phyloP scores from a whole-genome alignment of 2,113 vertebrate species.

The Rostratula benghalensis region DNA sequence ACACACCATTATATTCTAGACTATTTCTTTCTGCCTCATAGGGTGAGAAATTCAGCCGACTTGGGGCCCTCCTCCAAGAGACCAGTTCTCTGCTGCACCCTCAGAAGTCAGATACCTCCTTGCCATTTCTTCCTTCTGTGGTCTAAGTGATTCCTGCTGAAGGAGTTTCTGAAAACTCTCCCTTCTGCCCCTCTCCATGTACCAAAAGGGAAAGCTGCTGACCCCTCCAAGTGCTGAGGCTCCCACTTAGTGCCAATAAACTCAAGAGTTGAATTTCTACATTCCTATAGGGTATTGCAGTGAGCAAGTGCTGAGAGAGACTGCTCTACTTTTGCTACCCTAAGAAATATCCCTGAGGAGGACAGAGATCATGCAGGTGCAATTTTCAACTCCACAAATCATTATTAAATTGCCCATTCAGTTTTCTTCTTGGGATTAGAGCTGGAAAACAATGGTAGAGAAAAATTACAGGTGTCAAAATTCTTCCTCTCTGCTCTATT shows the following conservation, averaged over 20 bases:
- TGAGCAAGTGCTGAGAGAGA: neutral
- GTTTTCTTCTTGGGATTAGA: neutral
- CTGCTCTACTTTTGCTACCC: neutral
- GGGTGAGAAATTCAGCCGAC: neutral
- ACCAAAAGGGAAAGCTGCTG: neutral
- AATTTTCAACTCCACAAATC: neutral
- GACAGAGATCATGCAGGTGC: neutral
- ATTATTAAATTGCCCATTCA: neutral
- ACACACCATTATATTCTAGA: neutral
- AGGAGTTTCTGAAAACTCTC: neutral
- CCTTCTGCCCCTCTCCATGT: neutral
- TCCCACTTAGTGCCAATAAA: neutral
- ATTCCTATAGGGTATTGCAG: neutral
- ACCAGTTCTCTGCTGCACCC: neutral
- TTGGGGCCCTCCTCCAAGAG: neutral
- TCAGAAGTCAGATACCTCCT: neutral
- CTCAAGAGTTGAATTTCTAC: neutral
- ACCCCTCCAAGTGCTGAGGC: neutral
- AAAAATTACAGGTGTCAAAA: neutral
- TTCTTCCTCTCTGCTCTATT: neutral
- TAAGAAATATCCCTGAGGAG: neutral
- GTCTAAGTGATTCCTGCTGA: neutral
- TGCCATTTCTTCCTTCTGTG: neutral
- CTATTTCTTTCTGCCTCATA: neutral
- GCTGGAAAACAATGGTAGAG: neutral